These are phyloP conservation scores for Thunnus maccoyii DNA, from an alignment of 2,113 vertebrate species.

Conservation along the genomic window DNA sequence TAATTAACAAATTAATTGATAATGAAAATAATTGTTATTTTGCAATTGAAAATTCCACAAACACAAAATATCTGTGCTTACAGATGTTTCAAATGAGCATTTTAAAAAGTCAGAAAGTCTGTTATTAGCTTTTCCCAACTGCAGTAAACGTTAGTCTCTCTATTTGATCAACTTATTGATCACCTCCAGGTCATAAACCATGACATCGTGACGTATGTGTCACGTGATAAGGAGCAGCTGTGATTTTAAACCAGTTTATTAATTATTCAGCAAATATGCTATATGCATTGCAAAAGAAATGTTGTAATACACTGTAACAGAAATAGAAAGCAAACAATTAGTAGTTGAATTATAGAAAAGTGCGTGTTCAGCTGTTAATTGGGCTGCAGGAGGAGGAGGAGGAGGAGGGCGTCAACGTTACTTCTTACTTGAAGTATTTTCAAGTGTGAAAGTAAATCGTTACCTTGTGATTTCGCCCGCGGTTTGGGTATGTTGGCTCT, in stretches of 20 bases:
- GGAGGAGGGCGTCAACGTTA: neutral
- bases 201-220: neutral
- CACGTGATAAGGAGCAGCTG: neutral
- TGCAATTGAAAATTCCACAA: too few relatives aligned
- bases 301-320: too few relatives aligned
- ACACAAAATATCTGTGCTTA: too few relatives aligned
- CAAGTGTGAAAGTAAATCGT: neutral
- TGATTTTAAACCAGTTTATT: neutral
- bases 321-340: neutral
- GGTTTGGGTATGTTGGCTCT: slow-evolving; percentile 57
- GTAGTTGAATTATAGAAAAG: too few relatives aligned
- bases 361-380: neutral
- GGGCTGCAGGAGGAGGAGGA: neutral
- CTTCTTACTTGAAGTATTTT: slow-evolving; percentile 3
- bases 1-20: too few relatives aligned
- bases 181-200: neutral
- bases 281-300: too few relatives aligned
- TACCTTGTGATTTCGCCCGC: slow-evolving; percentile 66
- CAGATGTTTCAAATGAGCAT: too few relatives aligned
- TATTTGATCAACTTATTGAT: neutral
- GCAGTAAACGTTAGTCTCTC: too few relatives aligned
- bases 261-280: neutral
- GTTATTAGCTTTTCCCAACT: too few relatives aligned
- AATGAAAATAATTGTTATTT: too few relatives aligned
- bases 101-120: too few relatives aligned